phyloP scores from a whole-genome alignment of 2,888 invertebrate genomes.

The Mechanitis mazaeus region DNA sequence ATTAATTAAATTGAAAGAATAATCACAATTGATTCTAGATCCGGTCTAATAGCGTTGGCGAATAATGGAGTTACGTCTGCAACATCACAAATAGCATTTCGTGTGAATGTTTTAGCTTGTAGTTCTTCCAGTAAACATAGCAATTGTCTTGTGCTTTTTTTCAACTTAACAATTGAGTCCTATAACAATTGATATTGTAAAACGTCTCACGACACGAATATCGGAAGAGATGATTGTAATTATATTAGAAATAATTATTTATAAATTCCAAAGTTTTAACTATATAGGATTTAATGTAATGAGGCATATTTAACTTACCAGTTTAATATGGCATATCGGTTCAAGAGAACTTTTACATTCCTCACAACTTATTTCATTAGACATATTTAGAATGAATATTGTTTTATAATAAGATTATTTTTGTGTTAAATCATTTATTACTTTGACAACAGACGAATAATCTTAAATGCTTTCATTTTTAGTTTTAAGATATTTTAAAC shows the following conservation, averaged over 20 bases:
- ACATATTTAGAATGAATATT: neutral
- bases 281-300: too few species aligned
- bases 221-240: too few species aligned
- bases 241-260: too few species aligned
- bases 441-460: neutral
- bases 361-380: conserved; percentile 13
- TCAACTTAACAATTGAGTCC: conserved; percentile 47
- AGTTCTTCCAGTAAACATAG: conserved; percentile 53
- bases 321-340: conserved; percentile 32
- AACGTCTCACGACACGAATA: neutral
- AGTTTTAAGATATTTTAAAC: neutral
- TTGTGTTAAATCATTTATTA: neutral
- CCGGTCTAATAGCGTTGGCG: conserved; percentile 6
- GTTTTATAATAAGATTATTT: neutral
- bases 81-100: conserved; percentile 23
- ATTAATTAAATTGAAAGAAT: neutral
- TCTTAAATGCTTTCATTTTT: conserved; percentile 1
- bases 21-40: conserved; percentile 7
- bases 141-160: conserved; percentile 57
- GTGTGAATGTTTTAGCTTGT: conserved; percentile 46
- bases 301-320: conserved; percentile 17
- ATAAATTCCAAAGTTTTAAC: too few species aligned
- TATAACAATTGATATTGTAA: conserved; percentile 33
- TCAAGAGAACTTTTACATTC: conserved; percentile 29
- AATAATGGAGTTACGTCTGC: conserved; percentile 11